Evolutionary conservation across 2,888 invertebrate species (phyloP), one percentile per base, ranked within the genome.

Genomic region (Cylloceria caligata): DNA sequence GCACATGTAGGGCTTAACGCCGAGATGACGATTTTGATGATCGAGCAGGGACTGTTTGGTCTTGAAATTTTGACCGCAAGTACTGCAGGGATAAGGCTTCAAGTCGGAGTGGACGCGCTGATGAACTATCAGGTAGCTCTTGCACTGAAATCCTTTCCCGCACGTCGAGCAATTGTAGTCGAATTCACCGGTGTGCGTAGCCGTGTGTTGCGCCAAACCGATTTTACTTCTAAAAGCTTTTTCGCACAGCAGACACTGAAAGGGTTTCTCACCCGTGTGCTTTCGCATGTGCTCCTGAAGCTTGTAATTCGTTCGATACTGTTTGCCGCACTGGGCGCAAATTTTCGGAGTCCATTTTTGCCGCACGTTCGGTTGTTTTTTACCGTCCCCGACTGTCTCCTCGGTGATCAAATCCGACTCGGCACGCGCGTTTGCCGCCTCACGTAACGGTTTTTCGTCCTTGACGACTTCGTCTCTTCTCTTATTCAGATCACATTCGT

Each of bases 121-220:
- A 88, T 95, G 95, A 0, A 95, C 94, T 81, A 94, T 94, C 30
- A 95, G 90, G 85, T 95, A 95, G 85, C 94, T 95, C 86, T 94
- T 94, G 86, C 94, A 94, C 80, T 95, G 94, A 85, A 95, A 95
- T 13, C 95, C 95, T 90, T 95, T 95, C 1, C 95, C 94, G 84
- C 95, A 95, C 0, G 94, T 94, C 2, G 94, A 93, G 87, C 95
- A 95, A 16, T 94, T 93, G 86, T 93, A 94, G 82, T 94, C 94
- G 84, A 94, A 95, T 81, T 94, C 93, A 1, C 94, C 94, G 11
- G 95, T 95, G 87, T 95, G 95, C 69, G 94, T 94, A 0, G 95
- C 95, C 78, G 94, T 94, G 85, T 95, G 95, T 84, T 95, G 95
- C 0, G 94, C 94, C 19, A 95, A 89, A 7, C 95, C 95, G 83